These are phyloP conservation scores for Anoncus sp. DNA, from an alignment of 2,888 invertebrate species.

Conservation along the genomic window DNA sequence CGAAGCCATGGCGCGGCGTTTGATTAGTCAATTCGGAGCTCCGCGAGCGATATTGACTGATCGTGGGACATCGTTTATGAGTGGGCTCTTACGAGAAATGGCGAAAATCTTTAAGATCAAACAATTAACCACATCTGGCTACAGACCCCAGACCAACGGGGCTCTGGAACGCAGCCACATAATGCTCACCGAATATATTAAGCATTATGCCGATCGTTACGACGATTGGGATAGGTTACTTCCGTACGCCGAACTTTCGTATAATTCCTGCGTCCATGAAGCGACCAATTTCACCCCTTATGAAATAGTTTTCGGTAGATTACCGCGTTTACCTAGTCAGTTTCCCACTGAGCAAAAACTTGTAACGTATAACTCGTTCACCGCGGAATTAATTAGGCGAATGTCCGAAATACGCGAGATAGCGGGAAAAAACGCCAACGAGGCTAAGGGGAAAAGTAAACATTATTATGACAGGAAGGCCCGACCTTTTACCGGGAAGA, in stretches of 20 bases:
- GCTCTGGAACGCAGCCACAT: constrained; percentile 43
- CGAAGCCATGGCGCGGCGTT: constrained; percentile 25
- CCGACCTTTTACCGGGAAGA: not conserved
- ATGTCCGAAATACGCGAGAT: not conserved
- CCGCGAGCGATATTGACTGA: constrained; percentile 52
- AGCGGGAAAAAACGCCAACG: not conserved
- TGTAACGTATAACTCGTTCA: not conserved
- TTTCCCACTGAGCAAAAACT: constrained; percentile 19
- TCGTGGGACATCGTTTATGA: constrained; percentile 34
- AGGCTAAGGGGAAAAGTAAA: not conserved
- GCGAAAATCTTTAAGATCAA: constrained; percentile 47
- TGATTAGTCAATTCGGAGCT: constrained; percentile 24
- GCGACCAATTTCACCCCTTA: constrained; percentile 54
- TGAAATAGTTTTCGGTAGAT: constrained; percentile 52
- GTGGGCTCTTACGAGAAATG: constrained; percentile 39
- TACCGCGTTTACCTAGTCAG: constrained; percentile 23
- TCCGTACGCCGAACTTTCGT: constrained; percentile 53
- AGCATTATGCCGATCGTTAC: constrained; percentile 36
- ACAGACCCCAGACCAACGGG: constrained; percentile 54
- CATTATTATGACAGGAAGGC: constrained; percentile 1
- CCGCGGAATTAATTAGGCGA: not conserved
- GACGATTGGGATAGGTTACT: constrained; percentile 59
- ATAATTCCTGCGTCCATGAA: constrained; percentile 56
- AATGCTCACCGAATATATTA: constrained; percentile 45
- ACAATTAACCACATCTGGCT: constrained; percentile 38